phyloP scores from a whole-genome alignment of 2,113 vertebrate genomes.

The Phyllostomus hastatus region DNA sequence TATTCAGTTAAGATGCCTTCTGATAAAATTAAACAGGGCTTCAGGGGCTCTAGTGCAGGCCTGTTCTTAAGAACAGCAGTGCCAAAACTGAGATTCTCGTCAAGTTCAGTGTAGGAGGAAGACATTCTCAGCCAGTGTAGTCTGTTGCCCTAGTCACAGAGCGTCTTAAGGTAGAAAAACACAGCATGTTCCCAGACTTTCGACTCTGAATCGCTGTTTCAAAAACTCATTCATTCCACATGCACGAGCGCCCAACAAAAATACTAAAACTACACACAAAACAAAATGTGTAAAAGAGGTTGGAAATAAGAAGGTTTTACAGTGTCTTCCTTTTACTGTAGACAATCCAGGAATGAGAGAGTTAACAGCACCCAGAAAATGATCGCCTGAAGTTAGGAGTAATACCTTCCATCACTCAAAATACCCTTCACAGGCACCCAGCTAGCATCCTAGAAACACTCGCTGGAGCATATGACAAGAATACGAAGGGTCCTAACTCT shows the following conservation, averaged over 20 bases:
- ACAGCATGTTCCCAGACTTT: neutral
- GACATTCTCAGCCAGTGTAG: neutral
- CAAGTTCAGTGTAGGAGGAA: neutral
- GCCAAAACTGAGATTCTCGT: neutral
- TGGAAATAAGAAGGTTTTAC: neutral
- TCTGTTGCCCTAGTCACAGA: slow-evolving; percentile 28
- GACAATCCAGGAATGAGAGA: neutral
- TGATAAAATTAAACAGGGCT: slow-evolving; percentile 17
- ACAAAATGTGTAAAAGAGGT: neutral
- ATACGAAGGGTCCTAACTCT: neutral
- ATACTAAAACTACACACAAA: neutral
- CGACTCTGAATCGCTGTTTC: neutral
- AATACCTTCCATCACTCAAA: neutral
- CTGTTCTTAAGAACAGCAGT: neutral
- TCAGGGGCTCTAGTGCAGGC: neutral
- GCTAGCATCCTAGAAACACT: neutral
- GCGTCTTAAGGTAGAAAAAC: neutral
- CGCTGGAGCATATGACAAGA: neutral
- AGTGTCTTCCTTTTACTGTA: neutral
- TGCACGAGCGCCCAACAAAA: neutral
- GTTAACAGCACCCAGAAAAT: neutral
- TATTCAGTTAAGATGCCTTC: neutral
- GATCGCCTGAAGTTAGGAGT: neutral
- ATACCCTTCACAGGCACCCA: neutral
- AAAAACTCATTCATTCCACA: neutral